Evolutionary conservation across 2,113 vertebrate genomes (phyloP).

Genomic region (Pterocles burchelli): DNA sequence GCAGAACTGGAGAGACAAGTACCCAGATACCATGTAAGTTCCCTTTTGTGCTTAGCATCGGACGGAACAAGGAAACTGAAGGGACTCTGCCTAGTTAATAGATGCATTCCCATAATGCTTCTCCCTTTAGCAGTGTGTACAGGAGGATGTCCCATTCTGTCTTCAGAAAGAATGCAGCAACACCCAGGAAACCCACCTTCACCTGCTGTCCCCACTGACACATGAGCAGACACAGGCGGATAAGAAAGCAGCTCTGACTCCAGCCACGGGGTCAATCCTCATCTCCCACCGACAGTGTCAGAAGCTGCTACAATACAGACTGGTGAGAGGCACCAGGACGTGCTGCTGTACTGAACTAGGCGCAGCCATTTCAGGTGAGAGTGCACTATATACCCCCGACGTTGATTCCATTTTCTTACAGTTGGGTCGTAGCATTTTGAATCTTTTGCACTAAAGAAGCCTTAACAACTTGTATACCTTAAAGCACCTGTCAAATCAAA

Average conservation of each 20-base stretch:
- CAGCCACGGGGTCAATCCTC: neutral
- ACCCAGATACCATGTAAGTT: neutral
- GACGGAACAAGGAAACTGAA: neutral
- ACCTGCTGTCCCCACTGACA: neutral
- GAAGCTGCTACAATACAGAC: neutral
- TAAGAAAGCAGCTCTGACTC: neutral
- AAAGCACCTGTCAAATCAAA: slow-evolving; percentile 8
- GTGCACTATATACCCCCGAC: neutral
- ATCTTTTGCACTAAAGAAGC: neutral
- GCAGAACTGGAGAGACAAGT: neutral
- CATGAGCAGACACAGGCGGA: neutral
- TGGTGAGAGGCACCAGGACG: neutral
- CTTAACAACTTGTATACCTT: neutral
- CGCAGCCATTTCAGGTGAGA: fast-evolving
- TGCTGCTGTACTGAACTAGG: neutral
- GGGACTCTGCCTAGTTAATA: neutral
- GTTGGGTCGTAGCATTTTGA: neutral
- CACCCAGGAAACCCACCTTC: neutral
- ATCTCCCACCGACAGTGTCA: fast-evolving
- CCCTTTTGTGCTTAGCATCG: neutral
- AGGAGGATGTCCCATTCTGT: neutral
- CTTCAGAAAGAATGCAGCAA: neutral
- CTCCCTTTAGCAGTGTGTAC: neutral
- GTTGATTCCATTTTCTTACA: neutral
- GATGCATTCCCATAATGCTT: neutral